Base-by-base conservation (phyloP, 2,888 invertebrate genomes). In the Sialis lutaria region DNA sequence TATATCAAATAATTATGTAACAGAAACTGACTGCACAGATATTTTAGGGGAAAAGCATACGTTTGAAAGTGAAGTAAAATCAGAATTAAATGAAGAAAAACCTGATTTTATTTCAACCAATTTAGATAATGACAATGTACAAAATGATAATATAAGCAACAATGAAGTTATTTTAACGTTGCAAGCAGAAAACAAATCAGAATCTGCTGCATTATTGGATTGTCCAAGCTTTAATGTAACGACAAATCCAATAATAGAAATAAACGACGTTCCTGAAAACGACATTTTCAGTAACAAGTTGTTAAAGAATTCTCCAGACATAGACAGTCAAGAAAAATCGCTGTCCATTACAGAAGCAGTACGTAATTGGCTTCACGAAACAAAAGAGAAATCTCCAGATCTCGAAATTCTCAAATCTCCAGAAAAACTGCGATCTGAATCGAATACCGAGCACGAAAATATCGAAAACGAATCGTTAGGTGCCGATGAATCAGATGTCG, bases 321-420 rank as follows among this genome's bases (percentile, higher is more conserved):
- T 35, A 34, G 33, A 33, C 2, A 22, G 22, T 22, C 22, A 22
- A 22, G 22, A 22, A 22, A 22, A 22, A 22, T 4, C 4, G 22
- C 48, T 53, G 47, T 48, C 30, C 48, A 71, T 77, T 48, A 76
- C 74, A 4, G 64, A 69, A 42, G 76, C 76, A 1, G 76, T 77
- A 1, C 73, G 67, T 43, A 69, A 73, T 47, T 77, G 77, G 77
- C 65, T 77, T 53, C 62, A 63, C 42, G 62, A 63, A 51, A 65
- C 64, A 5, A 56, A 65, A 8, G 65, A 67, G 52, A 60, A 56
- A 10, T 64, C 65, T 6, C 67, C 67, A 0, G 65, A 66, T 40
- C 56, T 65, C 6, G 65, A 66, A 48, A 57, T 67, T 42, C 55
- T 66, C 42, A 65, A 65, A 50, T 63, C 62, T 49, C 65, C 65